Percentiles rank a stretch among this genome's conserved stretches.
Conservation (phyloP, 2,113 vertebrate species). For the Leptobrachium leishanense region DNA sequence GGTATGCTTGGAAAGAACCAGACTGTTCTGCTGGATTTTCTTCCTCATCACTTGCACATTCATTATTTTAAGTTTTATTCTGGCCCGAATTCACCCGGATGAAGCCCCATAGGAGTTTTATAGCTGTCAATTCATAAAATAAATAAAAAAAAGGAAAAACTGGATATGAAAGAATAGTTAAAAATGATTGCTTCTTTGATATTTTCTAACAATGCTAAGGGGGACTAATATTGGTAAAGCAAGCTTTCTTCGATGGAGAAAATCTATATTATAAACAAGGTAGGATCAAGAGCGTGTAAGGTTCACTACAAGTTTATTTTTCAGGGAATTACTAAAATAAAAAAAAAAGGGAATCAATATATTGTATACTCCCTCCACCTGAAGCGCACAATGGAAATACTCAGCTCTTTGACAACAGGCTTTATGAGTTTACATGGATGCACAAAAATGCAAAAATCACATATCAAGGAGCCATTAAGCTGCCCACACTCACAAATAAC, state of each 20-base stretch:
- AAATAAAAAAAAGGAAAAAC: too few species aligned
- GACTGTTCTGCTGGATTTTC: too few species aligned
- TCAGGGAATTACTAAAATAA: constrained; percentile 57
- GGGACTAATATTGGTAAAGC: not conserved
- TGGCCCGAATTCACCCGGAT: too few species aligned
- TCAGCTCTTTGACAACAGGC: constrained; percentile 51
- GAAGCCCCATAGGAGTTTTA: too few species aligned
- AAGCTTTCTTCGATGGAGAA: not conserved
- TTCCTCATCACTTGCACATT: too few species aligned
- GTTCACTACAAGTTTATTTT: constrained; percentile 54
- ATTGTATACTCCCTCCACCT: constrained; percentile 59
- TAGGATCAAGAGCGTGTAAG: constrained; percentile 49
- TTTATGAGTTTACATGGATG: constrained; percentile 56
- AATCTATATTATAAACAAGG: constrained; percentile 51
- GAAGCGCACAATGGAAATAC: constrained; percentile 62
- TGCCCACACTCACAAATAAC: constrained; percentile 36
- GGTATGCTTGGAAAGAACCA: too few species aligned
- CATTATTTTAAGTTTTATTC: too few species aligned
- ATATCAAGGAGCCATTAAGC: constrained; percentile 41
- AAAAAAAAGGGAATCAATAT: constrained; percentile 61
- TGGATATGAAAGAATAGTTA: too few species aligned
- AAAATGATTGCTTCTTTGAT: not conserved
- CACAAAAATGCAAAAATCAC: constrained; percentile 50
- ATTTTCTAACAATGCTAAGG: not conserved
- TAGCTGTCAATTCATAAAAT: too few species aligned